These are phyloP conservation scores for Oeneis ivallda DNA, from an alignment of 2,888 invertebrate genomes.

Conservation along the genomic window DNA sequence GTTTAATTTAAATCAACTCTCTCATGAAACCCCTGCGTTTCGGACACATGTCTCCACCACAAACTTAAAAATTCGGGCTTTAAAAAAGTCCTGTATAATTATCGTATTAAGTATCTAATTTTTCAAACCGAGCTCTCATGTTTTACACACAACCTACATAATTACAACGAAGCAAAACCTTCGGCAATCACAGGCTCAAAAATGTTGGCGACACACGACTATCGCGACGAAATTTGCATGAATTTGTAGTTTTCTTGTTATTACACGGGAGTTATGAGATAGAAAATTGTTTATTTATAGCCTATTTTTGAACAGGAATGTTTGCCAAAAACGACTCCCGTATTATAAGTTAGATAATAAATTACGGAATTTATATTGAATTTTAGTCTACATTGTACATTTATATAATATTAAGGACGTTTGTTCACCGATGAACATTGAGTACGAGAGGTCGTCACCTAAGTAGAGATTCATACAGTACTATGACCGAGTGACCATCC, in stretches of 20 bases:
- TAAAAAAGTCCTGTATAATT: no score
- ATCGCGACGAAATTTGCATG: constrained; percentile 70
- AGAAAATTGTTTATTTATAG: constrained; percentile 73
- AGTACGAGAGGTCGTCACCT: no score
- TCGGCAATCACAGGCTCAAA: constrained; percentile 21
- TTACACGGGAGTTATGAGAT: constrained; percentile 64
- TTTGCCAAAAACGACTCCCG: constrained; percentile 32
- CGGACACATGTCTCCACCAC: no score
- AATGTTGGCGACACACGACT: constrained; percentile 47
- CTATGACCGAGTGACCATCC: no score
- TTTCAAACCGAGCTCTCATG: no score
- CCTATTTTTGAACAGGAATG: constrained; percentile 48
- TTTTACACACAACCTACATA: no score
- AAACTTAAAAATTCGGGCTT: no score
- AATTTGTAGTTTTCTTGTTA: constrained; percentile 76
- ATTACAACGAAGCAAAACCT: constrained; percentile 2
- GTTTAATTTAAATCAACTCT: no score
- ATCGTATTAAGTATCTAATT: no score
- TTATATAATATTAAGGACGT: neutral
- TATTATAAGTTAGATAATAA: constrained; percentile 22
- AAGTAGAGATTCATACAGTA: no score
- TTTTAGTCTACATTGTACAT: constrained; percentile 2
- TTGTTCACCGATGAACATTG: no score
- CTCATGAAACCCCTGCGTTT: no score
- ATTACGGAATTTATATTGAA: constrained; percentile 13